Base-by-base conservation (phyloP, 2,113 vertebrate genomes). In the Okapia johnstoni region DNA sequence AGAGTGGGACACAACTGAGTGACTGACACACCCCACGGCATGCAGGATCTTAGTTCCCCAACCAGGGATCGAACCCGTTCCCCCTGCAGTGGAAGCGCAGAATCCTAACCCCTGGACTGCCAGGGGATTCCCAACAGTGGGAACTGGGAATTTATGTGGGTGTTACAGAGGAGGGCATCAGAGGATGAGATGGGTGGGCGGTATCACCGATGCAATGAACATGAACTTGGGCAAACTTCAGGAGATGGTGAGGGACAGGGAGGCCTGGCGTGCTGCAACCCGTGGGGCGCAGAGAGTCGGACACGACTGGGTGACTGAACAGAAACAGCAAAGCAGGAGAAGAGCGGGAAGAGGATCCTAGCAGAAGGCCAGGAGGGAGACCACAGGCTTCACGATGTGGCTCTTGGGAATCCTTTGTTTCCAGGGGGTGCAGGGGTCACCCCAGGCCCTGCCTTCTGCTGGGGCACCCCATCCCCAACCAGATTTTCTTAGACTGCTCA, bases 201-300 rank as follows among this genome's bases (percentile, higher is more conserved):
- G 19, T 70, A 70, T 70, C 66, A 70, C 19, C 2, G 2, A 70
- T 23, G 66, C 19, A 12, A 12, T 12, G 63, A 36, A 21, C n/a
- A 10, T 36, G n/a, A 70, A 70, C 66, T 36, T 36, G 66, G n/a
- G n/a, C 66, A 70, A 40, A 70, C 66, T 40, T 70, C n/a, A 70
- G 66, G 66, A 70, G 66, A 70, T 23, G 66, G 66, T 70, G 66
- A 70, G 66, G 66, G 66, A 36, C 66, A 70, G n/a, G n/a, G 66
- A 70, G n/a, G n/a, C 66, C 66, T 70, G n/a, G n/a, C 5, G 1
- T 70, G 66, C 66, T 70, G n/a, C 66, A 70, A n/a, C 12, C 66
- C 66, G 6, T 12, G 66, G 66, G n/a, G 66, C 21, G 1, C 66
- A 70, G n/a, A 70, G 19, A 70, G n/a, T 23, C n/a, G 0, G 19